These are phyloP conservation scores for Eupeodes luniger DNA, from an alignment of 2,888 invertebrate species.

Conservation along the genomic window DNA sequence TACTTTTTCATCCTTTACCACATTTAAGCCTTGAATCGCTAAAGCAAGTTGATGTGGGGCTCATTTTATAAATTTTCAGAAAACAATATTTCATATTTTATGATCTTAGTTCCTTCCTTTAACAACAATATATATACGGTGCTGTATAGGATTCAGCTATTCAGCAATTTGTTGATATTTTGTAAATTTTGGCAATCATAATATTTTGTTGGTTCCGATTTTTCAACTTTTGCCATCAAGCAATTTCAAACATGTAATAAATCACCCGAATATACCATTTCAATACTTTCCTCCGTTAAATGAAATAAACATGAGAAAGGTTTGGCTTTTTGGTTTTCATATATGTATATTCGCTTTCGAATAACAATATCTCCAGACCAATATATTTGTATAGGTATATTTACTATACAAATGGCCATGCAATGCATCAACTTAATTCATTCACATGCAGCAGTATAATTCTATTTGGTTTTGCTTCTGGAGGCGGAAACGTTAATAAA, in stretches of 20 bases:
- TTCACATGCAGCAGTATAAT: neutral
- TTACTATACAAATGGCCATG: neutral
- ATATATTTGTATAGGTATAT: neutral
- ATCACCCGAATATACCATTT: neutral
- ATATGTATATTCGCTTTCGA: neutral
- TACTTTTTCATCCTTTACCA: too few species aligned
- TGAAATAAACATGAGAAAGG: slow-evolving; percentile 9
- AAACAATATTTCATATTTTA: too few species aligned
- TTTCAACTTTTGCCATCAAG: too few species aligned
- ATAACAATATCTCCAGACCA: neutral
- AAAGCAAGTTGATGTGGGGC: too few species aligned
- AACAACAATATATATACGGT: too few species aligned
- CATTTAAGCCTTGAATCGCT: too few species aligned
- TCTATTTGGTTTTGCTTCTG: neutral
- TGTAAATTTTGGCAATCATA: too few species aligned
- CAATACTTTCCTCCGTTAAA: neutral
- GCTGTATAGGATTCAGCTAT: too few species aligned
- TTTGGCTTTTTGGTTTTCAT: neutral
- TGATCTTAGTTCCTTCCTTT: too few species aligned
- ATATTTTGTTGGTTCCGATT: too few species aligned
- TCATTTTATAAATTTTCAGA: too few species aligned
- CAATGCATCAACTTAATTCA: neutral
- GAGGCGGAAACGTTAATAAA: neutral
- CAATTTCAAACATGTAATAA: neutral
- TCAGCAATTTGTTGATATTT: too few species aligned